phyloP scores from a whole-genome alignment of 2,888 invertebrate species.

The Diaprepes abbreviatus region DNA sequence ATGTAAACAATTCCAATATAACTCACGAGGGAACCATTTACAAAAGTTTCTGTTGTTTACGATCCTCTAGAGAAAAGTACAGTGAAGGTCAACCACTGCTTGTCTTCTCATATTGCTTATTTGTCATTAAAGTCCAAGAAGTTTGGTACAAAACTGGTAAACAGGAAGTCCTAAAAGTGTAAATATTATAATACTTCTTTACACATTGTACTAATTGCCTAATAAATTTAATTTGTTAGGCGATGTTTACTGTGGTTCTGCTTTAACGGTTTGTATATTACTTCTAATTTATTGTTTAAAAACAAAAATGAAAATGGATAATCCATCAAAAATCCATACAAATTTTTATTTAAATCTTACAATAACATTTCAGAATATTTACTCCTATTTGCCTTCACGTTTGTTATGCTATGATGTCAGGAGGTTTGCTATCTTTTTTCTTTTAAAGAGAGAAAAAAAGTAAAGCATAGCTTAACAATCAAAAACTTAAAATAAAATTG shows the following conservation, averaged over 20 bases:
- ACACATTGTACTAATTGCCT: background rate
- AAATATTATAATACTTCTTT: constrained; percentile 6
- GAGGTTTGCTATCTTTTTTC: too few species aligned
- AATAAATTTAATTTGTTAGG: background rate
- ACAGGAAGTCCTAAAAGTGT: background rate
- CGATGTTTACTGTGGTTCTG: background rate
- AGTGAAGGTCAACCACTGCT: constrained; percentile 1
- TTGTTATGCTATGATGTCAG: too few species aligned
- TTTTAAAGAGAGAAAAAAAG: too few species aligned
- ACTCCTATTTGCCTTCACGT: too few species aligned
- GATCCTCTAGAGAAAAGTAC: constrained; percentile 1
- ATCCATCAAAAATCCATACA: too few species aligned
- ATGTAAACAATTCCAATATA: constrained; percentile 3
- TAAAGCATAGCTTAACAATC: too few species aligned
- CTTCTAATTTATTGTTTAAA: too few species aligned
- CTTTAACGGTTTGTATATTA: background rate
- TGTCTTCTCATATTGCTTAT: constrained; percentile 10
- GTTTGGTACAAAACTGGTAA: background rate
- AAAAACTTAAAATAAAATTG: too few species aligned
- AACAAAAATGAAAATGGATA: too few species aligned
- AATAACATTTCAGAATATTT: too few species aligned
- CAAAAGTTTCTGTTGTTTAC: constrained; percentile 4
- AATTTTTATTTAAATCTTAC: too few species aligned
- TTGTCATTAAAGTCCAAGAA: constrained; percentile 1
- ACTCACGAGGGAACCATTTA: constrained; percentile 5